Base-by-base conservation (phyloP, 2,113 vertebrate genomes). In the Trematocara variabile region DNA sequence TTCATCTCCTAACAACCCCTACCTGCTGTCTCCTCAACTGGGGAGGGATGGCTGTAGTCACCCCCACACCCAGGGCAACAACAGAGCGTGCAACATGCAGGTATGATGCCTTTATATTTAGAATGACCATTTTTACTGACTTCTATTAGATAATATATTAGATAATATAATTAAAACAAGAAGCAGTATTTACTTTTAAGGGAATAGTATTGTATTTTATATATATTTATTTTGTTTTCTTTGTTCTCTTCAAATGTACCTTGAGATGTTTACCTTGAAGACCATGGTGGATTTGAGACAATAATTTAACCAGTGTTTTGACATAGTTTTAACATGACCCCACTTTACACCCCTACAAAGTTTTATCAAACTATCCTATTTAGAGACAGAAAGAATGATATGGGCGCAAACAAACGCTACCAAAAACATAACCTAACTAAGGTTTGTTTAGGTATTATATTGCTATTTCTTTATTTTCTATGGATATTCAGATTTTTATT, bases 1-100 rank as follows among this genome's bases (percentile, higher is more conserved):
- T 0, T 96, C 98, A 0, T 98, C 99, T 1, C 98, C 99, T 8
- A 97, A 97, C 87, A 97, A 95, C 92, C 95, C 96, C 83, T 98
- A 98, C 92, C 95, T 98, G 88, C 96, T 98, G 2, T 96, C 97
- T 0, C 90, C 94, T 33, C 54, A 96, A 0, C 93, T 95, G 82
- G 95, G 95, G 8, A 93, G 95, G 63, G 98, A 99, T 6, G 95
- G 95, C 11, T 97, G 94, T 77, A 81, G 94, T 8, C 95, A 92
- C 75, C 93, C 96, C 78, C 96, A 97, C 0, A 91, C 96, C 50
- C 94, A 94, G 48, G 92, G 56, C 75, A 88, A 86, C 90, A 90
- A 77, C 90, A 97, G 97, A 92, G 96, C 95, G n/a, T 95, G 96
- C 79, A 83, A 90, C 2, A 87, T 97, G 33, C 96, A 98, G 97